Conservation (phyloP, 2,113 vertebrate genomes). For the Dasyprocta punctata region DNA sequence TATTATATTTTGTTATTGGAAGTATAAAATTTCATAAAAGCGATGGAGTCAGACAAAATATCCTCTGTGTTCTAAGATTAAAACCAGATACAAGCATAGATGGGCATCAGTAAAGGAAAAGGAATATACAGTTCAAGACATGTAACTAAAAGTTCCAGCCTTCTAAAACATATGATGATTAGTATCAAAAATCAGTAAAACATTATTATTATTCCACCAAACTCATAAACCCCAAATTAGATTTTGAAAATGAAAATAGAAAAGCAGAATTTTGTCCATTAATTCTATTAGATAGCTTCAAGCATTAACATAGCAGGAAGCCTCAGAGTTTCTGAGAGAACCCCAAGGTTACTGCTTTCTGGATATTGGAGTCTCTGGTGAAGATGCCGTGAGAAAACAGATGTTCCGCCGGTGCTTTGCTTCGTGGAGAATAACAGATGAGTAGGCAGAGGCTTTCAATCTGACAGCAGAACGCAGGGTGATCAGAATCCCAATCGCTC, state of each 20-base stretch:
- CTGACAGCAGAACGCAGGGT: constrained; percentile 73
- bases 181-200: not conserved
- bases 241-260: constrained; percentile 70
- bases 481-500: constrained; percentile 84
- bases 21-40: not conserved
- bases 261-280: constrained; percentile 41
- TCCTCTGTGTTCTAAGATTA: constrained; percentile 28
- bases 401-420: constrained; percentile 81
- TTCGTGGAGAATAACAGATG: constrained; percentile 84
- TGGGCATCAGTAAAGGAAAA: not conserved
- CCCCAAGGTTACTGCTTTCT: constrained; percentile 68
- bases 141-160: not conserved
- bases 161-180: not conserved
- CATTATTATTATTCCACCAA: constrained; percentile 19
- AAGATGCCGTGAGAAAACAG: constrained; percentile 84
- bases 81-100: not conserved
- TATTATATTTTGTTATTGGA: constrained; percentile 33
- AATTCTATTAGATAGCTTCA: constrained; percentile 63
- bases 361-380: constrained; percentile 70
- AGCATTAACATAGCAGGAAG: constrained; percentile 34
- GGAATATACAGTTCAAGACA: not conserved
- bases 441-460: constrained; percentile 82
- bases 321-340: constrained; percentile 57
- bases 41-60: not conserved
- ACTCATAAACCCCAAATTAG: constrained; percentile 25